These are phyloP conservation scores for Nesogale talazaci DNA, from an alignment of 2,113 vertebrate species.

Conservation along the genomic window DNA sequence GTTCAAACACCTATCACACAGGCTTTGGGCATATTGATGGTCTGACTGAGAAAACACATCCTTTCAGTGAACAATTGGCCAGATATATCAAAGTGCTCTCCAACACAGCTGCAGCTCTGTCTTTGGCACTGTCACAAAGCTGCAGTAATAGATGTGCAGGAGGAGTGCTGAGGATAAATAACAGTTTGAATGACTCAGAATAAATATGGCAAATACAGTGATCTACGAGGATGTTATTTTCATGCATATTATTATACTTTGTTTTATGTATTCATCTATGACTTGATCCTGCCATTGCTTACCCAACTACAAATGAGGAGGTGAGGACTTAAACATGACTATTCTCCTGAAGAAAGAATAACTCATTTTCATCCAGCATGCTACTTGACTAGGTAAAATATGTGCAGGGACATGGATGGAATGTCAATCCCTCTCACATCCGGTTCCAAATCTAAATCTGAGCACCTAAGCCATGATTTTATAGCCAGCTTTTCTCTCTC, in stretches of 20 bases:
- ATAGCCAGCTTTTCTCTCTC: not conserved
- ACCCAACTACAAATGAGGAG: constrained; percentile 3
- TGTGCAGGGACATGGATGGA: not conserved
- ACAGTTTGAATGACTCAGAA: not conserved
- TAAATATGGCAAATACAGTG: not conserved
- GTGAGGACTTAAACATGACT: not conserved
- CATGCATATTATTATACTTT: not conserved
- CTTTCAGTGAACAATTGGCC: constrained; percentile 5
- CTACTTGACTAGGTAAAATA: not conserved
- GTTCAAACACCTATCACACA: not conserved
- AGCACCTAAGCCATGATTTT: not conserved
- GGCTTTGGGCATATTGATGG: constrained; percentile 1
- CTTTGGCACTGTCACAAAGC: not conserved
- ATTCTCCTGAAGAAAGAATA: not conserved
- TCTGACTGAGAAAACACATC: constrained; percentile 7
- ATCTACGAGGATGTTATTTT: not conserved
- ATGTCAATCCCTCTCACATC: not conserved
- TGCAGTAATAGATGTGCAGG: not conserved
- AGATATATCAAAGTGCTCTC: not conserved
- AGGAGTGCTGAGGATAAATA: not conserved
- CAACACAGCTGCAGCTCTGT: not conserved
- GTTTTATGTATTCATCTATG: not conserved
- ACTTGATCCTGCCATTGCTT: not conserved
- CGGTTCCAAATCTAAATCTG: not conserved
- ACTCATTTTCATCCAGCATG: not conserved